phyloP scores from a whole-genome alignment of 2,888 invertebrate genomes.

The Tuta absoluta region DNA sequence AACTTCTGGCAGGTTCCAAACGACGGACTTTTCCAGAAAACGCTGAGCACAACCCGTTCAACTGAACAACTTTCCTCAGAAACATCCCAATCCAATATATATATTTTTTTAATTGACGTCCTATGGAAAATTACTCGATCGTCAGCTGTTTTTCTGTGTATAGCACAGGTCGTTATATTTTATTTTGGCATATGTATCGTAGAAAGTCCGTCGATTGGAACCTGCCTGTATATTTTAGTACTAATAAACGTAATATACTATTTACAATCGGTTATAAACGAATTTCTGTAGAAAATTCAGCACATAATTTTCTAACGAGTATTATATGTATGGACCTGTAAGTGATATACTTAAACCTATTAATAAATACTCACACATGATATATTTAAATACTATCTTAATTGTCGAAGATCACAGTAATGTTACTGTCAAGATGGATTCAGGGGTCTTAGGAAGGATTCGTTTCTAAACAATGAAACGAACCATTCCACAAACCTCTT shows the following conservation, averaged over 20 bases:
- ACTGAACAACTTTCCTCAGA: too few relatives aligned
- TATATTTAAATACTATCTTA: background rate
- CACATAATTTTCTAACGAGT: background rate
- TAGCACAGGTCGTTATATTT: too few relatives aligned
- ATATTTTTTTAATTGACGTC: too few relatives aligned
- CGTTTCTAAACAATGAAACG: conserved; percentile 10
- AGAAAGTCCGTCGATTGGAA: too few relatives aligned
- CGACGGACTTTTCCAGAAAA: too few relatives aligned
- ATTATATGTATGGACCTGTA: background rate
- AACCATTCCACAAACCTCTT: conserved; percentile 17
- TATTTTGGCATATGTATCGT: too few relatives aligned
- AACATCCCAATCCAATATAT: too few relatives aligned
- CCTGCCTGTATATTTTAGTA: too few relatives aligned
- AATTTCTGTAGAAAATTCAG: background rate
- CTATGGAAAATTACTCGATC: too few relatives aligned
- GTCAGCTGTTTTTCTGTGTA: too few relatives aligned
- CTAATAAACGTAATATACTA: background rate
- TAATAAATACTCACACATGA: conserved; percentile 22
- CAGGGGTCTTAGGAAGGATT: conserved; percentile 12
- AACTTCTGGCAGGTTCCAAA: too few relatives aligned
- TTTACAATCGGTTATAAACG: background rate
- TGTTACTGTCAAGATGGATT: conserved; percentile 15
- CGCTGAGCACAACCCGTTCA: too few relatives aligned
- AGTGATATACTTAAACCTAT: conserved; percentile 1
- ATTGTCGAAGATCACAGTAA: conserved; percentile 23